These are phyloP conservation scores for Umimayanthus chanpuru DNA, from an alignment of 92 coral and sea anemone genomes.

Conservation along the genomic window DNA sequence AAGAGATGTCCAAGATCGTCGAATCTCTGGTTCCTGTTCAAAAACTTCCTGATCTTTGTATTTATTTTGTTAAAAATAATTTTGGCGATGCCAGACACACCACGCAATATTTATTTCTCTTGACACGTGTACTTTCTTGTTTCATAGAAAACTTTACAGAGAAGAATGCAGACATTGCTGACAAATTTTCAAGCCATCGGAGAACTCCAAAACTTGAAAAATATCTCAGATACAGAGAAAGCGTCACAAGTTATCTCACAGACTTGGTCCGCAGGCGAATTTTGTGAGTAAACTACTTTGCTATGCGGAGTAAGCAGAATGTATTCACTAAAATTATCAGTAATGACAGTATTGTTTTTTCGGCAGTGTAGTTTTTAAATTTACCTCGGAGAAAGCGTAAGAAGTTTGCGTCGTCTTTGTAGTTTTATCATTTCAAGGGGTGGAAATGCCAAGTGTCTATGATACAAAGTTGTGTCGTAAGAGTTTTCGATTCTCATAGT, in stretches of 20 bases:
- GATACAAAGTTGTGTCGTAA: too few species aligned
- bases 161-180: conserved; percentile 75
- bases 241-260: conserved; percentile 55
- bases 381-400: neutral
- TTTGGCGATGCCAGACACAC: too few species aligned
- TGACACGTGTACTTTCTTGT: neutral
- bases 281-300: conserved; percentile 67
- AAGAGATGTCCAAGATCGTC: conserved; percentile 81
- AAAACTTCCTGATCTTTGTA: neutral
- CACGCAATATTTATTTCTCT: neutral
- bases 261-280: conserved; percentile 81
- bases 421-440: neutral
- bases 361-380: neutral
- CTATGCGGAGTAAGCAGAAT: too few species aligned
- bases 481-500: too few species aligned
- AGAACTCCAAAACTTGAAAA: conserved; percentile 69
- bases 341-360: too few species aligned
- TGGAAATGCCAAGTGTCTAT: neutral
- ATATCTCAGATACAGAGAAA: conserved; percentile 21
- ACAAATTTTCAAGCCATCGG: conserved; percentile 74
- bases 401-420: neutral
- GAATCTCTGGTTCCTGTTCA: conserved; percentile 44
- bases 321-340: too few species aligned
- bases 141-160: conserved; percentile 67
- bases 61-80: neutral